These are phyloP conservation scores for Machimus rusticus DNA, from an alignment of 2,888 invertebrate species.

Conservation along the genomic window DNA sequence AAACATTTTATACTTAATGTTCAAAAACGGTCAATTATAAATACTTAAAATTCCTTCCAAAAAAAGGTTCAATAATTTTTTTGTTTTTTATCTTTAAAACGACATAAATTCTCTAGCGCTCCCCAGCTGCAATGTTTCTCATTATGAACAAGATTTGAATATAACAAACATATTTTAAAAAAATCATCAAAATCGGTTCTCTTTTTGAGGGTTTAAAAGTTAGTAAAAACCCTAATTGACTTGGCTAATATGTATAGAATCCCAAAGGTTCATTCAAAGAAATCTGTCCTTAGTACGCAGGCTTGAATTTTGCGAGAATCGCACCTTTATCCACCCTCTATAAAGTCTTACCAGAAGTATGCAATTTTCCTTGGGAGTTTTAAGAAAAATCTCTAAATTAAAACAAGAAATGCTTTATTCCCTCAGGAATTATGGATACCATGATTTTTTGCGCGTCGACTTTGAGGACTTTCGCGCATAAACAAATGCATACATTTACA, in stretches of 20 bases:
- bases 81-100: too few relatives aligned
- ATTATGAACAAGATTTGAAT: too few relatives aligned
- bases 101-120: too few relatives aligned
- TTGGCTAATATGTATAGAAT: not conserved
- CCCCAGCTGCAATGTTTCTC: too few relatives aligned
- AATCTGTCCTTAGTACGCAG: not conserved
- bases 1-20: too few relatives aligned
- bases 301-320: not conserved
- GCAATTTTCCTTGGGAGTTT: not conserved
- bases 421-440: conserved; percentile 26
- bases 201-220: too few relatives aligned
- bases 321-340: not conserved
- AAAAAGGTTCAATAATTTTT: too few relatives aligned
- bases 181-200: too few relatives aligned
- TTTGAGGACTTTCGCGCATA: conserved; percentile 49
- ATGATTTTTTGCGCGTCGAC: conserved; percentile 46
- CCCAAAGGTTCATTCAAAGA: not conserved
- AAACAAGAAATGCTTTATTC: not conserved
- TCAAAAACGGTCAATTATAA: too few relatives aligned
- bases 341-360: not conserved
- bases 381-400: conserved; percentile 30
- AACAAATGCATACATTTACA: conserved; percentile 48
- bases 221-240: too few relatives aligned
- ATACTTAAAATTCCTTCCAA: too few relatives aligned
- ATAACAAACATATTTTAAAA: too few relatives aligned